Percentiles rank a stretch among this genome's conserved stretches.
Conservation (phyloP, 2,888 invertebrate species). For the Pharmacophagus antenor region DNA sequence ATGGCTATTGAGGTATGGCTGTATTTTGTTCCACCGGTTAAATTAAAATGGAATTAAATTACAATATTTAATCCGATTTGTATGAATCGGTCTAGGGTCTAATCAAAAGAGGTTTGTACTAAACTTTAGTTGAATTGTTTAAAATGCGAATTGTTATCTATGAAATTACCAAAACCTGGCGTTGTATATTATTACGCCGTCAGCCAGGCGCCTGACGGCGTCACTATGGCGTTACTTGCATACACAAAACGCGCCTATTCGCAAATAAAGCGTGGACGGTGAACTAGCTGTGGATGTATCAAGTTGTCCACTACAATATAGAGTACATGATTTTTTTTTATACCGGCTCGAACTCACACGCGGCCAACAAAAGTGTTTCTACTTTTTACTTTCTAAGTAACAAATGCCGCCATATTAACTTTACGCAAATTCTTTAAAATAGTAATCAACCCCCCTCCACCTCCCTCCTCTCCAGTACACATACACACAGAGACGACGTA, state of each 20-base stretch:
- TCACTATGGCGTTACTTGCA: slow-evolving; percentile 45
- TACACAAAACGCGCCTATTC: slow-evolving; percentile 41
- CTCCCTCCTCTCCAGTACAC: too few species aligned
- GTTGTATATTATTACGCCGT: slow-evolving; percentile 34
- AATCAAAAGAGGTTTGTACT: background rate
- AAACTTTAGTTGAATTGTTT: background rate
- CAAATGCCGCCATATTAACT: too few species aligned
- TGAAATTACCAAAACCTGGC: slow-evolving; percentile 26
- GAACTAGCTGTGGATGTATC: slow-evolving; percentile 29
- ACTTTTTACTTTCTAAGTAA: background rate
- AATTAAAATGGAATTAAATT: background rate
- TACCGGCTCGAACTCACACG: background rate
- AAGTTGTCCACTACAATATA: too few species aligned
- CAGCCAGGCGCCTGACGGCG: slow-evolving; percentile 39
- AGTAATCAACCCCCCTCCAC: too few species aligned
- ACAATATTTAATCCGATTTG: background rate
- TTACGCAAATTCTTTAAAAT: too few species aligned
- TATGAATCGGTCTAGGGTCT: background rate
- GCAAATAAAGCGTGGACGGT: slow-evolving; percentile 34
- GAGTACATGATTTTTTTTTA: background rate
- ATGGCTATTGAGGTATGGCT: too few species aligned
- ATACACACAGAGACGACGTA: too few species aligned
- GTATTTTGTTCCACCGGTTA: background rate
- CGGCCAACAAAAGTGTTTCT: background rate
- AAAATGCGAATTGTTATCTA: background rate